Evolutionary conservation across 2,797 vertebrate species (phyloP).

Genomic region (Sciurus vulgaris): DNA sequence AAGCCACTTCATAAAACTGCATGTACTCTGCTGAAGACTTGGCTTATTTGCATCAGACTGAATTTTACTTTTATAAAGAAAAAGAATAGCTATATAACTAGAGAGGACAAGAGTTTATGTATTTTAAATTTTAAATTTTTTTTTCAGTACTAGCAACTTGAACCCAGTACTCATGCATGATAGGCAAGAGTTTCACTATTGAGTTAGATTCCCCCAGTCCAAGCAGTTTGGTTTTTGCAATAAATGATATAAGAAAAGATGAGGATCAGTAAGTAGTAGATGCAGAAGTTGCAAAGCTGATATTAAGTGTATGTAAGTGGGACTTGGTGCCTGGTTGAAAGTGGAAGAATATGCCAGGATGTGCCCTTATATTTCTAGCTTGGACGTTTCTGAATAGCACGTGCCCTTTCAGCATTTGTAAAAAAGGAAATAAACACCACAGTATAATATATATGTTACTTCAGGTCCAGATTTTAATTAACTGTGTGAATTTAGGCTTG

Average conservation of each 20-base stretch:
- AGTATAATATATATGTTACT: neutral
- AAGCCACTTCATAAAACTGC: neutral
- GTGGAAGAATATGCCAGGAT: neutral
- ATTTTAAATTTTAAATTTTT: no score
- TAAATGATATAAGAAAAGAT: neutral
- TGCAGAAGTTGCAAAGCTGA: neutral
- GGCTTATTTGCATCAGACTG: neutral
- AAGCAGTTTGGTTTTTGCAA: neutral
- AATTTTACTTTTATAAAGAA: neutral
- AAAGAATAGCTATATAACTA: neutral
- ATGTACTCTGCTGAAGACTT: neutral
- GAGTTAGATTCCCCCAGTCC: no score
- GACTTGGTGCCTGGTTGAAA: neutral
- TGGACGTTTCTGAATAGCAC: fast-evolving
- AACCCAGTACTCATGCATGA: no score
- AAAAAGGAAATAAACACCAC: neutral
- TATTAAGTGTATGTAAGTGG: neutral
- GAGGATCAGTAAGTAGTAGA: neutral
- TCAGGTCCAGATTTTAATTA: neutral
- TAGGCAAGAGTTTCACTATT: no score
- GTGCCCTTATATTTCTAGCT: neutral
- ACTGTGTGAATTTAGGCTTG: neutral
- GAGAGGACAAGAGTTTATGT: neutral
- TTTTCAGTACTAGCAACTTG: no score
- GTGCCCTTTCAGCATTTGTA: neutral